phyloP scores from a whole-genome alignment of 1,140 invertebrate genomes.

The Sarcophaga bullata region DNA sequence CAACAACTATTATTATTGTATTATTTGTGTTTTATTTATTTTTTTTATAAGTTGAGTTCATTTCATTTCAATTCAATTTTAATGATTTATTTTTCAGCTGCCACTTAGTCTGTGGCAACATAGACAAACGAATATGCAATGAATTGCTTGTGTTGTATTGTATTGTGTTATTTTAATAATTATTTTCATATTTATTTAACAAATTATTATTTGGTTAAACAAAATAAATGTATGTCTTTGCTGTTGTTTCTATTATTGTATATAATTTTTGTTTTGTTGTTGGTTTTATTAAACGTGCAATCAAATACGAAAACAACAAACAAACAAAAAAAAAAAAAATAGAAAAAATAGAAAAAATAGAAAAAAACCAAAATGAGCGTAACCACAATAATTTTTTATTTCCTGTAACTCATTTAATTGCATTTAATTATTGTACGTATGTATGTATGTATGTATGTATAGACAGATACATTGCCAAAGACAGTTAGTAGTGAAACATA shows the following conservation, averaged over 20 bases:
- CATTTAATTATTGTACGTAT: background rate
- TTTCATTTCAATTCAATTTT: too few species aligned
- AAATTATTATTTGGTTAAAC: conserved; percentile 9
- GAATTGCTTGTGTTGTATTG: background rate
- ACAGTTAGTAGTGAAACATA: too few species aligned
- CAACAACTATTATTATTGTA: too few species aligned
- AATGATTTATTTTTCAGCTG: too few species aligned
- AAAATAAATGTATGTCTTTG: background rate
- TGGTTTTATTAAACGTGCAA: too few species aligned
- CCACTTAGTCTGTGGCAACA: too few species aligned
- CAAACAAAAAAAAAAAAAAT: background rate
- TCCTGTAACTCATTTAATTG: conserved; percentile 24
- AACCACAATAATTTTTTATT: conserved; percentile 18
- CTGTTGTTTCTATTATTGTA: too few species aligned
- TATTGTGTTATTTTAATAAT: background rate
- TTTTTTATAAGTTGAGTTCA: too few species aligned
- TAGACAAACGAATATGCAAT: background rate
- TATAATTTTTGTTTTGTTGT: too few species aligned
- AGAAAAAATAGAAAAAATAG: background rate
- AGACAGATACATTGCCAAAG: too few species aligned
- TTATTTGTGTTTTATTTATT: too few species aligned
- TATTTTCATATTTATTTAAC: background rate
- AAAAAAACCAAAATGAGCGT: background rate
- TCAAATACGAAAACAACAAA: too few species aligned
- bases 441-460: background rate